Percentiles rank a stretch among this genome's conserved stretches.
Conservation (phyloP, 2,797 vertebrate genomes). For the Anisognathus igniventris region DNA sequence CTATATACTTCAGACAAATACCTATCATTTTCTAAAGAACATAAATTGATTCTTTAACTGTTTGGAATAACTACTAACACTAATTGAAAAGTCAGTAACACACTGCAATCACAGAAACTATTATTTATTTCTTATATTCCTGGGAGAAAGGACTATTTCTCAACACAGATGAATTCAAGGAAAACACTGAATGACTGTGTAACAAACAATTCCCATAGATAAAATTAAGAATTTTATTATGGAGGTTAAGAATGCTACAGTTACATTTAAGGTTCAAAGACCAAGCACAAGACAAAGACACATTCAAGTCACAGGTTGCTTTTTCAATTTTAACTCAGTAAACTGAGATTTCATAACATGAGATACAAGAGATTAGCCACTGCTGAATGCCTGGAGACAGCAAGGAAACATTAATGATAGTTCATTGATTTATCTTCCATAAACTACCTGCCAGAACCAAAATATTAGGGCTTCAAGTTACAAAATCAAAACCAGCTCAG, state of each 20-base stretch:
- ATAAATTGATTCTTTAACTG: constrained; percentile 2
- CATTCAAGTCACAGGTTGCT: not conserved
- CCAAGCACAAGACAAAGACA: not conserved
- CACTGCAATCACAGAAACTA: not conserved
- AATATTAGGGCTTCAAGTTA: constrained; percentile 14
- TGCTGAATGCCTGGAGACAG: not conserved
- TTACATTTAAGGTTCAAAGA: not conserved
- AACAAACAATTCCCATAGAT: not conserved
- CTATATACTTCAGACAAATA: constrained; percentile 21
- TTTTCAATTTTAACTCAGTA: not conserved
- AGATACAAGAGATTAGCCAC: not conserved
- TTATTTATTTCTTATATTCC: not conserved
- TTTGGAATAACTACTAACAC: constrained; percentile 2
- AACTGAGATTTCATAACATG: not conserved
- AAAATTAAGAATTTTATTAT: not conserved
- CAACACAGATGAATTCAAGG: not conserved
- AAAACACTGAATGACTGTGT: not conserved
- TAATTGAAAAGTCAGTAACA: not conserved
- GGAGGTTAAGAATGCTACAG: not conserved
- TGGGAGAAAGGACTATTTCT: not conserved
- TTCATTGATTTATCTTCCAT: constrained; percentile 5
- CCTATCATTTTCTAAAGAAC: constrained; percentile 14
- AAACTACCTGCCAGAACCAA: not conserved
- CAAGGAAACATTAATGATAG: not conserved
- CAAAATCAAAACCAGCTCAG: constrained; percentile 19